Evolutionary conservation across 2,797 vertebrate genomes (phyloP).

Genomic region (Scarus forsteni): DNA sequence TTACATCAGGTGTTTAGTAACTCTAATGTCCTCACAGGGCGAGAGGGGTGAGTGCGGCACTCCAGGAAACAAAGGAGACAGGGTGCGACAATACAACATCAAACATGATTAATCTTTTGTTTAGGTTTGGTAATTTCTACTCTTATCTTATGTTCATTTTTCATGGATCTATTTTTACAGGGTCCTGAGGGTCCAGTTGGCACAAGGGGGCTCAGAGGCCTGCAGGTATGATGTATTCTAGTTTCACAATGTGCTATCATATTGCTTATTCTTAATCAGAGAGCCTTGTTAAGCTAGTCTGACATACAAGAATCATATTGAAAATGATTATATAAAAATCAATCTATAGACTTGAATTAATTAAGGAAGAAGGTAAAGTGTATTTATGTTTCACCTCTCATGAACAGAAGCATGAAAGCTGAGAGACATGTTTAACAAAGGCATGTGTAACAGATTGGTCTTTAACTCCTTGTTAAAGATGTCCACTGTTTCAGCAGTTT

Average conservation of each 20-base stretch:
- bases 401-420: no score
- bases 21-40: slow-evolving; percentile 80
- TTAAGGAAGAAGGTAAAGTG: background rate
- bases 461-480: no score
- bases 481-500: no score
- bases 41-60: slow-evolving; percentile 92
- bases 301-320: no score
- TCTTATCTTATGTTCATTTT: no score
- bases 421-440: no score
- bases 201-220: slow-evolving; percentile 86
- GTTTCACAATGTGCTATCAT: background rate
- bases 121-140: slow-evolving; percentile 6
- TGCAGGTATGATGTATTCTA: slow-evolving; percentile 82
- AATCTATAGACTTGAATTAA: no score
- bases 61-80: slow-evolving; percentile 93
- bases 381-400: no score
- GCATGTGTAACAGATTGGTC: no score
- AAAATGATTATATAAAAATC: no score
- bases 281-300: no score
- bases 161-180: slow-evolving; percentile 68
- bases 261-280: no score
- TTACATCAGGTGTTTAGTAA: background rate
- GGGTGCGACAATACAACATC: slow-evolving; percentile 73
- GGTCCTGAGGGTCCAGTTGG: slow-evolving; percentile 90
- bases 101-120: background rate